Conservation (phyloP, 2,113 vertebrate genomes). For the Heteronetta atricapilla region DNA sequence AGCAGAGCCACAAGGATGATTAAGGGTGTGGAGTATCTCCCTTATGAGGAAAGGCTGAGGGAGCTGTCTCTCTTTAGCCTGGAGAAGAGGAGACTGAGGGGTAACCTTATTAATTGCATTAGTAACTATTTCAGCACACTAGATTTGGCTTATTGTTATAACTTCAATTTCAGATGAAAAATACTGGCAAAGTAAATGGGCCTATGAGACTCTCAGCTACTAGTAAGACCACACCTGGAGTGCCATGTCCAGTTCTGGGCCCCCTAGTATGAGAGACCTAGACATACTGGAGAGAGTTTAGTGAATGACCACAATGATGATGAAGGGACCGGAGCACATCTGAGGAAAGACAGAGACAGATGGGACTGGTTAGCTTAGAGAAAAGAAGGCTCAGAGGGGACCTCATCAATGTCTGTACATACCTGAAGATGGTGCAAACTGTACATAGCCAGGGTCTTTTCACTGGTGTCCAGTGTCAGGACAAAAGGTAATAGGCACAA, state of each 20-base stretch:
- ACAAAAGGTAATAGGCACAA: neutral
- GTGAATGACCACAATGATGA: neutral
- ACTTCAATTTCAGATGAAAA: neutral
- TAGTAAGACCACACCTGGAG: neutral
- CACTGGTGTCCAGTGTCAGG: neutral
- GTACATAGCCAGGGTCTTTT: neutral
- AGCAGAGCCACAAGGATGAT: no score
- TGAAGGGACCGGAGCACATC: neutral
- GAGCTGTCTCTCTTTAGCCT: no score
- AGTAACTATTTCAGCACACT: neutral
- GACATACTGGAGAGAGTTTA: neutral
- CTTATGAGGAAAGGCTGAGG: no score
- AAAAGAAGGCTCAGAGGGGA: neutral
- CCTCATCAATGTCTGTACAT: rapidly evolving
- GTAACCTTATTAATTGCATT: neutral
- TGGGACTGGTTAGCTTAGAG: neutral
- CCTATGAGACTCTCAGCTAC: neutral
- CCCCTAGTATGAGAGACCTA: neutral
- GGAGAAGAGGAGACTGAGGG: no score
- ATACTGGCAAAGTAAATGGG: no score
- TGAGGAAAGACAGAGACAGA: neutral
- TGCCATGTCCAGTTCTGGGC: neutral
- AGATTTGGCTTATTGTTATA: neutral
- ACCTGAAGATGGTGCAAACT: neutral
- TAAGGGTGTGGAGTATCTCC: no score